These are phyloP conservation scores for Gisinianus flammeolus DNA, from an alignment of 2,888 invertebrate genomes.

Conservation along the genomic window DNA sequence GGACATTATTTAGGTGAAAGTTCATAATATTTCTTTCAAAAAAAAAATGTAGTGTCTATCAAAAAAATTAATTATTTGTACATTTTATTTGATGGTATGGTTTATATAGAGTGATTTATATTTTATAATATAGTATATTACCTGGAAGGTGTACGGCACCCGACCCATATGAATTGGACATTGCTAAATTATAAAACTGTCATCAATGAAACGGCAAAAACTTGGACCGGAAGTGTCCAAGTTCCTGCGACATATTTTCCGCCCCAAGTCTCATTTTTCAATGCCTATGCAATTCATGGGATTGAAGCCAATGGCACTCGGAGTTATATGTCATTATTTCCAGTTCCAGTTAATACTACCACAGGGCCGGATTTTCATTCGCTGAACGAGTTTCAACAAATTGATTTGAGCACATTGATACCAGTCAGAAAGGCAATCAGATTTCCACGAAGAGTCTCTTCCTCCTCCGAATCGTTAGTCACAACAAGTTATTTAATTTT, in stretches of 20 bases:
- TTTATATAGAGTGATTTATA: too few species aligned
- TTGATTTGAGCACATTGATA: conserved; percentile 26
- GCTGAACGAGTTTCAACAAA: conserved; percentile 2
- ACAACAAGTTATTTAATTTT: background rate
- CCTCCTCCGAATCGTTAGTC: background rate
- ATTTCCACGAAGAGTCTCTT: background rate
- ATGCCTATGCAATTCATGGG: conserved; percentile 66
- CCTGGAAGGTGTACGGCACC: conserved; percentile 5
- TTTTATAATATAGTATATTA: conserved; percentile 20
- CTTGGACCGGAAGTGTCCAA: conserved; percentile 62
- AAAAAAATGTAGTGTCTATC: background rate
- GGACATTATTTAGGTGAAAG: conserved; percentile 13
- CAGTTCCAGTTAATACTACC: conserved; percentile 61
- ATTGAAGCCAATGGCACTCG: conserved; percentile 61
- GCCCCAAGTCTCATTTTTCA: conserved; percentile 63
- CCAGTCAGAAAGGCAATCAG: background rate
- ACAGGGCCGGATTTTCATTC: conserved; percentile 62
- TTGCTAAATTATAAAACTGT: background rate
- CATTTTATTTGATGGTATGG: background rate
- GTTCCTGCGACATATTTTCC: conserved; percentile 65
- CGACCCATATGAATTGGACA: background rate
- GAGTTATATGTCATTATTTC: conserved; percentile 63
- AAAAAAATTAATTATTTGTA: background rate
- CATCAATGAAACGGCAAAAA: conserved; percentile 55
- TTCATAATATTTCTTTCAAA: background rate